These are phyloP conservation scores for Noctua fimbriata DNA, from an alignment of 2,888 invertebrate species.

Conservation along the genomic window DNA sequence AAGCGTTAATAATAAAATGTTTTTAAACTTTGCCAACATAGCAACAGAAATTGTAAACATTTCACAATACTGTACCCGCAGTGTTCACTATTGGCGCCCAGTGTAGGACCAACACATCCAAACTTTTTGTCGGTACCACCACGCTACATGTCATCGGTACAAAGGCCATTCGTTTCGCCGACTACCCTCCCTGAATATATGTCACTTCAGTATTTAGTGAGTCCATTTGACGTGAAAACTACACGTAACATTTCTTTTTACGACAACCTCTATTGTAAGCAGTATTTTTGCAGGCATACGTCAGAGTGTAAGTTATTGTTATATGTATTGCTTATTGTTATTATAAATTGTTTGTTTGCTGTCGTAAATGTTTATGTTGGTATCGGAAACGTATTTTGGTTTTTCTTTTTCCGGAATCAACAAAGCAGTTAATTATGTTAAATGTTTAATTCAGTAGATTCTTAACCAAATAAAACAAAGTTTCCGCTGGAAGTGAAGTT, in stretches of 20 bases:
- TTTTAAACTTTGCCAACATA: slow-evolving; percentile 11
- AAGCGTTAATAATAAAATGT: slow-evolving; percentile 7
- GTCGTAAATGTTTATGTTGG: slow-evolving; percentile 29
- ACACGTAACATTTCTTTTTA: slow-evolving; percentile 51
- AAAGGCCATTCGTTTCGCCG: slow-evolving; percentile 34
- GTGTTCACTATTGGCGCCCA: slow-evolving; percentile 42
- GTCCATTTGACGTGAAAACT: slow-evolving; percentile 48
- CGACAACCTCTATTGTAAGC: slow-evolving; percentile 31
- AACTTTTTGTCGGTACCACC: slow-evolving; percentile 23
- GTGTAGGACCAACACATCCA: slow-evolving; percentile 32
- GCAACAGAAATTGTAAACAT: slow-evolving; percentile 29
- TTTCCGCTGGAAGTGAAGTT: slow-evolving; percentile 3
- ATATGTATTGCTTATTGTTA: slow-evolving; percentile 39
- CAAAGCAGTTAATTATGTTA: slow-evolving; percentile 21
- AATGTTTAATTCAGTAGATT: slow-evolving; percentile 24
- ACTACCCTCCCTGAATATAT: slow-evolving; percentile 36
- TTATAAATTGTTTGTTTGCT: slow-evolving; percentile 28
- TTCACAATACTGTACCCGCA: slow-evolving; percentile 17
- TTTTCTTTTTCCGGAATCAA: slow-evolving; percentile 35
- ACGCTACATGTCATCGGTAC: slow-evolving; percentile 39
- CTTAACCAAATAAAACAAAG: slow-evolving; percentile 9
- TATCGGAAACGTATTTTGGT: slow-evolving; percentile 14
- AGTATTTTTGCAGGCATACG: slow-evolving; percentile 19
- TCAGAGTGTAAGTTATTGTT: slow-evolving; percentile 27
- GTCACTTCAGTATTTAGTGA: slow-evolving; percentile 52